These are phyloP conservation scores for Cataglyphis livida DNA, from an alignment of 2,888 invertebrate genomes.

Conservation along the genomic window DNA sequence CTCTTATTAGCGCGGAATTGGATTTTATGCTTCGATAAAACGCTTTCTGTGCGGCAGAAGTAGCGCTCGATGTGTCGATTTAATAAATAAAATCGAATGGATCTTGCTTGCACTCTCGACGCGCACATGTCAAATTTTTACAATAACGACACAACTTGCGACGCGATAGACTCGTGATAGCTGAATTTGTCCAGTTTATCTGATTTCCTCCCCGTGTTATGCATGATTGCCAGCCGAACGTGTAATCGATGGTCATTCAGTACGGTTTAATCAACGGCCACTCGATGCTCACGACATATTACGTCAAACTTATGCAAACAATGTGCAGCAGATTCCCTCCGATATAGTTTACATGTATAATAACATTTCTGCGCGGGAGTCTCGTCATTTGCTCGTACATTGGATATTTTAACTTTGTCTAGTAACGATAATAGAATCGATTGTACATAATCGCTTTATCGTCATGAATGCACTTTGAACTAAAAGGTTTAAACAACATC, in stretches of 20 bases:
- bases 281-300: conserved; percentile 42
- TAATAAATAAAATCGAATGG: conserved; percentile 33
- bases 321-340: conserved; percentile 5
- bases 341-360: conserved; percentile 17
- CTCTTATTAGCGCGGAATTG: conserved; percentile 21
- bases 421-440: conserved; percentile 31
- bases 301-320: conserved; percentile 41
- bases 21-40: conserved; percentile 10
- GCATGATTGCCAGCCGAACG: conserved; percentile 42
- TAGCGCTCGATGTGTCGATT: conserved; percentile 38
- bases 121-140: conserved; percentile 23
- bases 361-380: conserved; percentile 21
- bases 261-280: conserved; percentile 47
- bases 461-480: not conserved
- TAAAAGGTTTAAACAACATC: conserved; percentile 24
- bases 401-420: conserved; percentile 28
- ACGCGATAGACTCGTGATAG: not conserved
- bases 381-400: conserved; percentile 17
- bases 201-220: not conserved
- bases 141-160: conserved; percentile 17
- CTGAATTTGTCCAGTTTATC: conserved; percentile 28
- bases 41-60: not conserved
- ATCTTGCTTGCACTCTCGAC: conserved; percentile 6
- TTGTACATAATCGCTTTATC: conserved; percentile 18
- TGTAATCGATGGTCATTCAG: conserved; percentile 62